Evolutionary conservation across 37 sponge, comb jelly and placozoan genomes (phyloP).

Genomic region (Ephydatia muelleri): DNA sequence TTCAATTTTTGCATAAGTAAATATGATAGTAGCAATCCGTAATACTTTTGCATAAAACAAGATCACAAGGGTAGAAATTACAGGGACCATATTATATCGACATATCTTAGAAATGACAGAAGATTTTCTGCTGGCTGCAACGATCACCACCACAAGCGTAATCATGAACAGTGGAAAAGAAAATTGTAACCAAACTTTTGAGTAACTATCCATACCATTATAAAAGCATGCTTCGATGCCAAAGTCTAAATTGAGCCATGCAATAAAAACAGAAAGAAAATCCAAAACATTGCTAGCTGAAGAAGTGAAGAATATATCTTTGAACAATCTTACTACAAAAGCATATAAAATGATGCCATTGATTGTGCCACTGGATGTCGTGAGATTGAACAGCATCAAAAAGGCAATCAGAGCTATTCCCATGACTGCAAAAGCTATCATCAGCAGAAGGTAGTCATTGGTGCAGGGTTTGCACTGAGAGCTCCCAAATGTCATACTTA

Average conservation of each 20-base stretch:
- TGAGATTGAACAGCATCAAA: constrained; percentile 28
- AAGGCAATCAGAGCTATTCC: constrained; percentile 29
- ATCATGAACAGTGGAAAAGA: background rate
- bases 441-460: constrained; percentile 20
- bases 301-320: background rate
- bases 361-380: constrained; percentile 36
- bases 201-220: background rate
- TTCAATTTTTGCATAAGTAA: background rate
- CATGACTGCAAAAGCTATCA: background rate
- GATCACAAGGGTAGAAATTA: constrained; percentile 37
- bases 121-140: background rate
- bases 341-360: constrained; percentile 50
- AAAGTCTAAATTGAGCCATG: background rate
- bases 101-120: background rate
- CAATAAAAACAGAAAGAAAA: background rate
- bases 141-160: background rate
- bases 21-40: constrained; percentile 1
- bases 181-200: background rate
- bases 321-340: constrained; percentile 20
- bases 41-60: constrained; percentile 36
- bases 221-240: background rate
- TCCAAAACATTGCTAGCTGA: background rate
- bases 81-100: constrained; percentile 8
- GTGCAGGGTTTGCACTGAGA: constrained; percentile 28
- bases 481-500: constrained; percentile 36